Conservation (phyloP, 2,888 invertebrate species). For the Liopterus haemorrhoidalis region DNA sequence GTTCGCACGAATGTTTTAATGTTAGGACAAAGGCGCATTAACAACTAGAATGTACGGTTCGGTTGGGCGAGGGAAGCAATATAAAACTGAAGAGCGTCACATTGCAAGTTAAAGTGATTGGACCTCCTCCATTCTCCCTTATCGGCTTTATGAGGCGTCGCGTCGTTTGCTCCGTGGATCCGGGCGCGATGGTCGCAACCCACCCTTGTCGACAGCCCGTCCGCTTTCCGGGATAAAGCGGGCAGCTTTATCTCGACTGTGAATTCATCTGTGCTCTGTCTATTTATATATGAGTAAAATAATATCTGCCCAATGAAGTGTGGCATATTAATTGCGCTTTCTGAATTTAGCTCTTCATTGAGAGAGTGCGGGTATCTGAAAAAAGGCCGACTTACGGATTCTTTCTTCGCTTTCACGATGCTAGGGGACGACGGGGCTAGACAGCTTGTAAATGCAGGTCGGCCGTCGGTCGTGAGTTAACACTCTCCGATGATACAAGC, state of each 20-base stretch:
- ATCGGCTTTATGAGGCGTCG: constrained; percentile 43
- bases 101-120: constrained; percentile 37
- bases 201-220: constrained; percentile 34
- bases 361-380: too few species aligned
- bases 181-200: constrained; percentile 17
- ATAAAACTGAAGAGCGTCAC: constrained; percentile 26
- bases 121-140: constrained; percentile 34
- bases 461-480: too few species aligned
- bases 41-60: constrained; percentile 14
- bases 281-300: constrained; percentile 34
- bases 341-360: constrained; percentile 2
- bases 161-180: constrained; percentile 41
- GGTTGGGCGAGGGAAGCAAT: constrained; percentile 13
- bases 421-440: too few species aligned
- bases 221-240: constrained; percentile 29
- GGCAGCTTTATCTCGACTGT: constrained; percentile 15
- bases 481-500: constrained; percentile 26
- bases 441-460: too few species aligned
- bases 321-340: constrained; percentile 25
- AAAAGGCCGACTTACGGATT: too few species aligned
- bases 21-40: constrained; percentile 13
- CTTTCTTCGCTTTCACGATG: too few species aligned
- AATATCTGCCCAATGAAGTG: constrained; percentile 34
- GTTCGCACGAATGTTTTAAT: constrained; percentile 16
- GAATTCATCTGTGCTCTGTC: constrained; percentile 10